These are phyloP conservation scores for Catamblyrhynchus diadema DNA, from an alignment of 2,797 vertebrate genomes.

Conservation along the genomic window DNA sequence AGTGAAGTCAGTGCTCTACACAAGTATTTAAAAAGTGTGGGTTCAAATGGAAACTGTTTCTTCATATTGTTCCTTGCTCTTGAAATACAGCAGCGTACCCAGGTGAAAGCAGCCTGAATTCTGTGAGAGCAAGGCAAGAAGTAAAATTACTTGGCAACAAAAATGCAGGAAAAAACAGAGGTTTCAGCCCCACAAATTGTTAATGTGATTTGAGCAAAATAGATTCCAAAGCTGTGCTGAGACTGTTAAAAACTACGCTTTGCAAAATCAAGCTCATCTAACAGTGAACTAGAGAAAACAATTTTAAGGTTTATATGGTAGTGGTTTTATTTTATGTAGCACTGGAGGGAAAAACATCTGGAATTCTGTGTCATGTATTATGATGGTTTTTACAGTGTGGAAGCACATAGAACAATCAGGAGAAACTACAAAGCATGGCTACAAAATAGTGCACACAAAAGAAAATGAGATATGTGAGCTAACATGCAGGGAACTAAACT, in stretches of 20 bases:
- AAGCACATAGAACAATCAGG: neutral
- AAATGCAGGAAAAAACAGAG: neutral
- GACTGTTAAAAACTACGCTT: neutral
- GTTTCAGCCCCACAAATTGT: neutral
- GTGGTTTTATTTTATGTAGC: neutral
- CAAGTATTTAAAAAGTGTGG: neutral
- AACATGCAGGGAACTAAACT: neutral
- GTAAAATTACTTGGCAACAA: neutral
- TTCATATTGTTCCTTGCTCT: neutral
- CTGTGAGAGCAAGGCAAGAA: neutral
- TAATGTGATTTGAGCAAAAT: neutral
- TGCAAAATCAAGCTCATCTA: neutral
- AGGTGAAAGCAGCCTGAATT: neutral
- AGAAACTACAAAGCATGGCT: neutral
- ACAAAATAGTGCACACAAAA: neutral
- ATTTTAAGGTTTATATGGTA: neutral
- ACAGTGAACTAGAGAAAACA: neutral
- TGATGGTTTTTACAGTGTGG: neutral
- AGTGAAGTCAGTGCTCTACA: neutral
- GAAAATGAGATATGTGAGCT: conserved; percentile 13
- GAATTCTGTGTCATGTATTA: neutral
- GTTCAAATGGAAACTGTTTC: neutral
- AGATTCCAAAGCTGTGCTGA: neutral
- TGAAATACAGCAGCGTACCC: neutral
- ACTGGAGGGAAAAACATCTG: neutral